A percentile compares a stretch with the other conserved stretches of the same genome.
Conservation (phyloP, 2,113 vertebrate species). For the Vidua macroura region DNA sequence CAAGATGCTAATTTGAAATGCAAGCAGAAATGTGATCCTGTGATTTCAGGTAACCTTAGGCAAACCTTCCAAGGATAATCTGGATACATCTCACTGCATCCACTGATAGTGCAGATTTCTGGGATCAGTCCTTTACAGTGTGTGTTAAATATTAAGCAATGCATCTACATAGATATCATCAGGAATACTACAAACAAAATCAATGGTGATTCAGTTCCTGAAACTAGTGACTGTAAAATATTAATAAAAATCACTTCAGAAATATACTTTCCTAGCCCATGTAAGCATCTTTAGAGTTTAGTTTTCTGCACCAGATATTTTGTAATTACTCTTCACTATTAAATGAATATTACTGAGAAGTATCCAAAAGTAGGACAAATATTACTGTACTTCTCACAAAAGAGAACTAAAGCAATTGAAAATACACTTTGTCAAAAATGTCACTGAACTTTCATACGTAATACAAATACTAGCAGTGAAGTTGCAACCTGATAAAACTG, state of each 20-base stretch:
- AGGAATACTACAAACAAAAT: neutral
- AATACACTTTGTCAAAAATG: neutral
- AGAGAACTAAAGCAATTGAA: neutral
- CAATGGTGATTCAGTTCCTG: neutral
- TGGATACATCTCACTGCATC: neutral
- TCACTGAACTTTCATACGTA: conserved; percentile 10
- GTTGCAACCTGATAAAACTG: conserved; percentile 8
- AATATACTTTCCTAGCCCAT: neutral
- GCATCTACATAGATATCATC: neutral
- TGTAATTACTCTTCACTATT: neutral
- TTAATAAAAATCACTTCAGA: neutral
- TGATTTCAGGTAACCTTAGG: neutral
- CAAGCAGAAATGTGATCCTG: neutral
- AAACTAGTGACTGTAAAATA: neutral
- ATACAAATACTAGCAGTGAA: conserved; percentile 13
- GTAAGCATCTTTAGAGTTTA: neutral
- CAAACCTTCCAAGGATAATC: neutral
- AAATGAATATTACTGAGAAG: neutral
- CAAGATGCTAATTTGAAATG: neutral
- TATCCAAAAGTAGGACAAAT: conserved; percentile 24
- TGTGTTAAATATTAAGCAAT: neutral
- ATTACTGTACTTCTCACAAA: conserved; percentile 2
- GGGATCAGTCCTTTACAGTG: neutral
- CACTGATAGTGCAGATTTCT: neutral
- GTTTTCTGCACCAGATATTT: neutral